A percentile compares a stretch with the other conserved stretches of the same genome.
Conservation (phyloP, 2,113 vertebrate genomes). For the Irena cyanogastra region DNA sequence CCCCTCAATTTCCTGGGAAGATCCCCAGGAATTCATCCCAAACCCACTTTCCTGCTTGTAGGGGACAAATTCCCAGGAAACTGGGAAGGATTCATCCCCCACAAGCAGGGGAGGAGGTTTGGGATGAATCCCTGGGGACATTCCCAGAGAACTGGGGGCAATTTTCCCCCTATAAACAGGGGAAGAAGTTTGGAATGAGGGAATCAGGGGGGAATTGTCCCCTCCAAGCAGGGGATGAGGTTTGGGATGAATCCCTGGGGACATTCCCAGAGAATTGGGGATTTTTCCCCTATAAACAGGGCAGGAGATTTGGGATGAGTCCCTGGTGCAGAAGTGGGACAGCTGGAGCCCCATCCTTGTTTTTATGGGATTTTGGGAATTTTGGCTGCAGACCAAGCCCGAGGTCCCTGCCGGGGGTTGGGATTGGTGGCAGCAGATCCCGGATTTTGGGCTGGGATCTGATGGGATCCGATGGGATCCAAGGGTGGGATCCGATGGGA, state of each 20-base stretch:
- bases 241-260: neutral
- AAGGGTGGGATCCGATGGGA: neutral
- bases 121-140: neutral
- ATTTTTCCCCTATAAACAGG: too few relatives aligned
- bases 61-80: neutral
- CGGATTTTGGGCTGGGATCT: neutral
- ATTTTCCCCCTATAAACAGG: too few relatives aligned
- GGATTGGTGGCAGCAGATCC: neutral
- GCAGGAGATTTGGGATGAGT: too few relatives aligned
- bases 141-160: neutral
- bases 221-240: neutral
- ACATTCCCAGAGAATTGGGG: neutral
- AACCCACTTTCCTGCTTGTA: neutral
- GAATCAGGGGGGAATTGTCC: too few relatives aligned
- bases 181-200: too few relatives aligned
- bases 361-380: neutral
- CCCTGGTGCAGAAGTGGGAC: too few relatives aligned
- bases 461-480: neutral
- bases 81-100: neutral
- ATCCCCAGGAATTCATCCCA: neutral
- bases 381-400: neutral
- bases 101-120: neutral
- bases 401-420: fast-evolving
- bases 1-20: neutral
- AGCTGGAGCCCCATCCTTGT: neutral